Percentiles rank a stretch among this genome's conserved stretches.
phyloP scores from a whole-genome alignment of 2,113 vertebrate species.

The Camelus dromedarius region DNA sequence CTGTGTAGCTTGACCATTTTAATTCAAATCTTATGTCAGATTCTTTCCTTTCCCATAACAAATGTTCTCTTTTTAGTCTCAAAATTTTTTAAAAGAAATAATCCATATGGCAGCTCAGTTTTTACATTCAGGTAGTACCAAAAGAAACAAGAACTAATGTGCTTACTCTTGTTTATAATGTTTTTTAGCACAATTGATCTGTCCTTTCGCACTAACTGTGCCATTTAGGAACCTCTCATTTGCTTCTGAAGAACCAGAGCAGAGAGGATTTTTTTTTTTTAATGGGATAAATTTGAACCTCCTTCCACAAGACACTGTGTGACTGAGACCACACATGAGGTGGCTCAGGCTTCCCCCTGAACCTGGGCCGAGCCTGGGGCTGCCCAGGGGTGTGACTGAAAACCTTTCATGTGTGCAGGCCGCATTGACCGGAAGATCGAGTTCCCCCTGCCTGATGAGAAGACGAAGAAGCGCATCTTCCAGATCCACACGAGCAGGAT shows the following conservation, averaged over 20 bases:
- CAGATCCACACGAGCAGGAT: constrained; percentile 99
- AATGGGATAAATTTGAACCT: background rate
- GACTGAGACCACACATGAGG: background rate
- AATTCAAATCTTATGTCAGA: background rate
- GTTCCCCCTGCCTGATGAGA: constrained; percentile 98
- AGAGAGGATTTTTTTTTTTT: background rate
- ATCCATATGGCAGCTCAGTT: background rate
- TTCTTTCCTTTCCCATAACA: background rate
- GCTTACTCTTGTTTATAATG: background rate
- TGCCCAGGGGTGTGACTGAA: background rate
- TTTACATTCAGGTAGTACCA: background rate
- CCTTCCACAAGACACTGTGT: background rate
- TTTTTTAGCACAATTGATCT: background rate
- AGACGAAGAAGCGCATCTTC: constrained; percentile 98
- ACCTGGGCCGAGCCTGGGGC: background rate
- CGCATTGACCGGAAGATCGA: constrained; percentile 98
- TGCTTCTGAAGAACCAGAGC: background rate
- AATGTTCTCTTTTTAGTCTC: background rate
- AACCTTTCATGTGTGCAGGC: constrained; percentile 85
- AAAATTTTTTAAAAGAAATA: background rate
- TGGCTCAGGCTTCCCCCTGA: background rate
- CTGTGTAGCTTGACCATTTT: background rate
- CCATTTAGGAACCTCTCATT: background rate
- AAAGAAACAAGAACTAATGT: background rate
- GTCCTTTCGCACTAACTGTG: background rate